Conservation (phyloP, 2,113 vertebrate species). For the Brevimyrus niger region DNA sequence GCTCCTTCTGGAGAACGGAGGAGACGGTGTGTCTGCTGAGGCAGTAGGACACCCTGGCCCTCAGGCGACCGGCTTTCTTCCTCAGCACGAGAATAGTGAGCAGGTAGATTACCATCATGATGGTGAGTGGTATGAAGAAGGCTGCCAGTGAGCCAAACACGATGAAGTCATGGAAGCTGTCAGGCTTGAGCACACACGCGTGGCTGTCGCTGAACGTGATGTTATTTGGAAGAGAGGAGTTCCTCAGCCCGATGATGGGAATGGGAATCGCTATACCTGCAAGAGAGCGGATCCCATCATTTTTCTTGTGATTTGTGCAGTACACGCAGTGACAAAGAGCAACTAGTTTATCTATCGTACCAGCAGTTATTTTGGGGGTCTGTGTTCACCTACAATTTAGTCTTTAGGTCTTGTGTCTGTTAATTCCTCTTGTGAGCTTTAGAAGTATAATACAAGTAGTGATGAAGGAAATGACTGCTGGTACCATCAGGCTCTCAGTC, state of each 20-base stretch:
- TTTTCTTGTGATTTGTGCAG: background rate
- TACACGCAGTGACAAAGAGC: background rate
- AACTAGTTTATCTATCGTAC: background rate
- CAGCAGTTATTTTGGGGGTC: background rate
- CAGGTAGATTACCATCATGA: slow-evolving; percentile 93
- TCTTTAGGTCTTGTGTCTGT: background rate
- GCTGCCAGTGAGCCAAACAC: slow-evolving; percentile 83
- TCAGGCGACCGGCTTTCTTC: slow-evolving; percentile 84
- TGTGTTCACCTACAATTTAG: background rate
- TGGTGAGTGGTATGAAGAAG: slow-evolving; percentile 86
- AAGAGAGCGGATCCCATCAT: slow-evolving; percentile 36
- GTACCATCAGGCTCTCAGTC: background rate
- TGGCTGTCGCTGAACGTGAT: slow-evolving; percentile 67
- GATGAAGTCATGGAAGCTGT: slow-evolving; percentile 80
- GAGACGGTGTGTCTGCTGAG: slow-evolving; percentile 67
- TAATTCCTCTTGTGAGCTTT: background rate
- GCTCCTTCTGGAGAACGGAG: slow-evolving; percentile 75
- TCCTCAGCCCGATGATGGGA: slow-evolving; percentile 80
- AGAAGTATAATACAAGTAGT: background rate
- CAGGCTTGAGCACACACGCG: slow-evolving; percentile 71
- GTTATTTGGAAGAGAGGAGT: slow-evolving; percentile 50
- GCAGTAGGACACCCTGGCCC: slow-evolving; percentile 68
- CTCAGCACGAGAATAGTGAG: slow-evolving; percentile 83
- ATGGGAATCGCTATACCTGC: slow-evolving; percentile 90
- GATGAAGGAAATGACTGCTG: background rate